Conservation (phyloP, 2,797 vertebrate species). For the Hafferia zeledoni region DNA sequence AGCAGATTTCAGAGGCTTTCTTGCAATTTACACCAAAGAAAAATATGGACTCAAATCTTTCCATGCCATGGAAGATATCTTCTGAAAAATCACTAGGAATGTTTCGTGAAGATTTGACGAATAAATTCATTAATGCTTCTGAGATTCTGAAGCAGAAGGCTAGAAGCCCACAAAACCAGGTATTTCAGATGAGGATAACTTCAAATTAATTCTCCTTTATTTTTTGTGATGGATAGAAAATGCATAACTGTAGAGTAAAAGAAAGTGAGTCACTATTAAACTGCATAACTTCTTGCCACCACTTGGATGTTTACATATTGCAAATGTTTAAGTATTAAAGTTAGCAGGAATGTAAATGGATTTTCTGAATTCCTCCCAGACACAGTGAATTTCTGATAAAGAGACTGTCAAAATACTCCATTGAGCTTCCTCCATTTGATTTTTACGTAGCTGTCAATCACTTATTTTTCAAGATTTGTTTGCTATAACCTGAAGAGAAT, state of each 20-base stretch:
- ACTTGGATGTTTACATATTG: not conserved
- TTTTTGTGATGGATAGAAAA: not conserved
- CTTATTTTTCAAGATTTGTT: constrained; percentile 3
- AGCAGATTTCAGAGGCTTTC: not conserved
- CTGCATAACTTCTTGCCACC: not conserved
- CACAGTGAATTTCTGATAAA: not conserved
- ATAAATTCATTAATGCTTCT: not conserved
- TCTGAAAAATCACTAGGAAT: not conserved
- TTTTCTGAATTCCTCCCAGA: not conserved
- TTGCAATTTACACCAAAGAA: not conserved
- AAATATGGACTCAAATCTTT: not conserved
- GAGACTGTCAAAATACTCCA: constrained; percentile 2
- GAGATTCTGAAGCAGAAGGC: not conserved
- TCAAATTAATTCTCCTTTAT: not conserved
- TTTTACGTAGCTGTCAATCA: not conserved
- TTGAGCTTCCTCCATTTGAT: not conserved
- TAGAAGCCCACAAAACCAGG: not conserved
- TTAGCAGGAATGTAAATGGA: constrained; percentile 1
- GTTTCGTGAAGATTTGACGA: not conserved
- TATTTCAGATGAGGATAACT: not conserved
- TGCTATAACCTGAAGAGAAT: not conserved
- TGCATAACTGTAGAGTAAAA: not conserved
- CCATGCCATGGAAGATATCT: not conserved
- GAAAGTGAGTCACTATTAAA: not conserved
- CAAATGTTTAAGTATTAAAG: constrained; percentile 45